A percentile compares a stretch with the other conserved stretches of the same genome.
These are phyloP conservation scores for Tetramorium alpestre DNA, from an alignment of 1,140 invertebrate genomes.

Conservation along the genomic window DNA sequence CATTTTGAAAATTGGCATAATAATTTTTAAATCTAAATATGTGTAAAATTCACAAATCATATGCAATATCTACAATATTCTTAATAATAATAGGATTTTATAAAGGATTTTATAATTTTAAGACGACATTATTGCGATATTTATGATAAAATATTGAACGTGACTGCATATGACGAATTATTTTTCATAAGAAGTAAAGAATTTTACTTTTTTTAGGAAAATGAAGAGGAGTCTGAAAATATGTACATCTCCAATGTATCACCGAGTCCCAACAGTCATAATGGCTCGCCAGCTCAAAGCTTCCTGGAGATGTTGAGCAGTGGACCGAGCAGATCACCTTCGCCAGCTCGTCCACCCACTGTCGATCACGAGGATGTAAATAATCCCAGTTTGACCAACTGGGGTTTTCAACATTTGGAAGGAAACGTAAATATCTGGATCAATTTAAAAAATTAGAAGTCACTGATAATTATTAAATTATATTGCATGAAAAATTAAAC, in stretches of 20 bases:
- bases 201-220: constrained; percentile 75
- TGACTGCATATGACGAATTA: neutral
- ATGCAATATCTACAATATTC: neutral
- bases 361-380: constrained; percentile 80
- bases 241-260: constrained; percentile 75
- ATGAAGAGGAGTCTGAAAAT: constrained; percentile 82
- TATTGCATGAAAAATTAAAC: neutral
- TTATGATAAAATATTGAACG: no score
- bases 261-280: constrained; percentile 67
- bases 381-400: constrained; percentile 83
- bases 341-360: constrained; percentile 80
- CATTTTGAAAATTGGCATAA: neutral
- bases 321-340: constrained; percentile 83
- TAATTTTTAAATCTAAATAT: neutral
- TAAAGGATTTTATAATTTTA: no score
- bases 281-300: constrained; percentile 78
- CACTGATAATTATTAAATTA: neutral
- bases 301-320: constrained; percentile 84
- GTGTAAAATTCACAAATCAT: neutral
- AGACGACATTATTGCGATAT: no score
- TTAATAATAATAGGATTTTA: neutral
- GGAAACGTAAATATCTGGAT: constrained; percentile 72
- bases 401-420: constrained; percentile 81
- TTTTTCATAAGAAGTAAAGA: neutral
- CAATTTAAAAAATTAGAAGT: constrained; percentile 1